phyloP scores from a whole-genome alignment of 35 echinoderm and acorn worm species.

The Apostichopus californicus region DNA sequence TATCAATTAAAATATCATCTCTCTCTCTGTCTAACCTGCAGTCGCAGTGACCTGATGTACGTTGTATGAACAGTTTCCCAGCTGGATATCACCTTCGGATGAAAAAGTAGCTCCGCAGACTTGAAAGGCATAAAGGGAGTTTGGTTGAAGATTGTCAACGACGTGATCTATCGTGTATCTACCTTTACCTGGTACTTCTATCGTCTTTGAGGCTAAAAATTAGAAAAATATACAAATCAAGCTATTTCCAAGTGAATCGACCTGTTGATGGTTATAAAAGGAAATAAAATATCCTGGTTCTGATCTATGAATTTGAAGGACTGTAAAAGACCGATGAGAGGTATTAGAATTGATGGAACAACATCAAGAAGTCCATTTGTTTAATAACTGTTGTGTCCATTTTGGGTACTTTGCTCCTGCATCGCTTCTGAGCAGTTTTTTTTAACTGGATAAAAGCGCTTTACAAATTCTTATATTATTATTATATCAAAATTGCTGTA shows the following conservation, averaged over 20 bases:
- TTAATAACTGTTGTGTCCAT: no score
- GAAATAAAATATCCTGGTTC: no score
- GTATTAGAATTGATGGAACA: no score
- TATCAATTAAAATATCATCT: neutral
- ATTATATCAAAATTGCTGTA: no score
- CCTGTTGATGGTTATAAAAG: no score
- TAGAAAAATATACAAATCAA: neutral
- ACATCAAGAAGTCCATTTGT: no score
- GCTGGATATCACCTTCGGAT: constrained; percentile 67
- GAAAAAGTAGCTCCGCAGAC: constrained; percentile 67
- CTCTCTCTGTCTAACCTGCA: constrained; percentile 37
- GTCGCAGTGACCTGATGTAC: constrained; percentile 61
- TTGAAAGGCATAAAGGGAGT: constrained; percentile 58
- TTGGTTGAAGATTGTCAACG: constrained; percentile 47
- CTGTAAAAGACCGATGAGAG: no score
- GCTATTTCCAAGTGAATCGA: neutral
- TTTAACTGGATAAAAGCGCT: no score
- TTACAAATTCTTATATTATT: no score
- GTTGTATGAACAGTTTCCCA: constrained; percentile 62
- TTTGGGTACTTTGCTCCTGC: no score
- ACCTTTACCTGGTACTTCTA: constrained; percentile 53
- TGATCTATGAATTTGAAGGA: no score
- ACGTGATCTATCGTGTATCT: constrained; percentile 66
- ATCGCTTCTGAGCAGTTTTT: no score
- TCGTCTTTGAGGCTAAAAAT: constrained; percentile 52